A percentile compares a stretch with the other conserved stretches of the same genome.
Evolutionary conservation across 1,140 invertebrate genomes (phyloP).

Genomic region (Chymomyza costata): DNA sequence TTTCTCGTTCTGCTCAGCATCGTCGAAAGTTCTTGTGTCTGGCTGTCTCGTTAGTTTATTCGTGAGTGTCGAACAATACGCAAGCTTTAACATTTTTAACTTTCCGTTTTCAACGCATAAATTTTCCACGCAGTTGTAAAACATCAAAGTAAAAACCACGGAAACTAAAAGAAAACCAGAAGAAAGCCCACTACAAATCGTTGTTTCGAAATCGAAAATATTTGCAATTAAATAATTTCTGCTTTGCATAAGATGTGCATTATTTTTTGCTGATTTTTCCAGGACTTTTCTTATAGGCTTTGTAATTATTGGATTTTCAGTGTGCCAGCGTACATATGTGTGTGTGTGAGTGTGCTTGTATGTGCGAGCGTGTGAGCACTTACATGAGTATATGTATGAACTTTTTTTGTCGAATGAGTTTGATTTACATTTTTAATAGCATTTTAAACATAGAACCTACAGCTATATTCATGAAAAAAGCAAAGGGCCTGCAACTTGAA

Average conservation of each 20-base stretch:
- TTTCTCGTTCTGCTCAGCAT: slow-evolving; percentile 28
- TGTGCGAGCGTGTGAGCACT: slow-evolving; percentile 1
- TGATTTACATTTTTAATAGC: too few species aligned
- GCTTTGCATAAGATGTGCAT: neutral
- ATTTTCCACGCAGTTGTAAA: slow-evolving; percentile 27
- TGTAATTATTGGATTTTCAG: slow-evolving; percentile 49
- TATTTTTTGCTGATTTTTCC: slow-evolving; percentile 5
- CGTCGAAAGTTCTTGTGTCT: slow-evolving; percentile 7
- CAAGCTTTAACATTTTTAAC: slow-evolving; percentile 34
- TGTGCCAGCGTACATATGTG: slow-evolving; percentile 7
- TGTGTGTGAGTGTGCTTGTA: neutral
- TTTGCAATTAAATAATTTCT: slow-evolving; percentile 7
- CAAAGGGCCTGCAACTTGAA: too few species aligned
- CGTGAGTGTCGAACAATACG: slow-evolving; percentile 30
- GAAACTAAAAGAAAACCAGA: too few species aligned
- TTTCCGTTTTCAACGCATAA: slow-evolving; percentile 24
- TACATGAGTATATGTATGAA: too few species aligned
- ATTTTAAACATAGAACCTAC: too few species aligned
- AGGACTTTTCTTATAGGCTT: slow-evolving; percentile 35
- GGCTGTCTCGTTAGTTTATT: slow-evolving; percentile 25
- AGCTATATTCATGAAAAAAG: too few species aligned
- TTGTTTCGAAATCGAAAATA: too few species aligned
- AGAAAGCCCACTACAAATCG: too few species aligned
- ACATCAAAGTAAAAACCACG: too few species aligned
- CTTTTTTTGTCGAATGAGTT: too few species aligned